These are phyloP conservation scores for Plusia festucae DNA, from an alignment of 2,888 invertebrate species.

Conservation along the genomic window DNA sequence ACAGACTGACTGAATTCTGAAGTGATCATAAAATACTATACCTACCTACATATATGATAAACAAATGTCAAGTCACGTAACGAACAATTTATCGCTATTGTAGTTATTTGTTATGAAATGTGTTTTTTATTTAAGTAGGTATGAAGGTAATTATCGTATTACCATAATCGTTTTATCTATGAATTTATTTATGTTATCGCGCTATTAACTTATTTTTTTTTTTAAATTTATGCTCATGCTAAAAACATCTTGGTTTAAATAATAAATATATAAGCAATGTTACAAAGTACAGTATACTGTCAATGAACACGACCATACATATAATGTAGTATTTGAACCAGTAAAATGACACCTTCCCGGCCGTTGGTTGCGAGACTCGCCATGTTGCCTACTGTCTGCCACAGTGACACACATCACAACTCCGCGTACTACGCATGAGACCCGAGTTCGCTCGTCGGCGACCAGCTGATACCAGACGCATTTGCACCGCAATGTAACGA, in stretches of 20 bases:
- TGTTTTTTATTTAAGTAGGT: not conserved
- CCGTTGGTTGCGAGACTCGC: no score
- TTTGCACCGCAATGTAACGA: no score
- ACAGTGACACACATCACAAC: no score
- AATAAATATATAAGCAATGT: no score
- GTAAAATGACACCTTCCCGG: no score
- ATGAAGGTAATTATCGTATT: constrained; percentile 2
- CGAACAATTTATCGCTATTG: not conserved
- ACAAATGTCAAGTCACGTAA: not conserved
- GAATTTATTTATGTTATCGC: not conserved
- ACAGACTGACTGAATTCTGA: not conserved
- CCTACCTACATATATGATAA: not conserved
- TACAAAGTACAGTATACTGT: no score
- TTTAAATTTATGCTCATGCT: not conserved
- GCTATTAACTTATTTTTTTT: not conserved
- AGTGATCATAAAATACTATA: not conserved
- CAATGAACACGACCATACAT: no score
- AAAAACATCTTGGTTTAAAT: not conserved
- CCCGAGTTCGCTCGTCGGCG: no score
- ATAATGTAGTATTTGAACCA: no score
- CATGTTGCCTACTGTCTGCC: no score
- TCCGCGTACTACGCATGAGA: no score
- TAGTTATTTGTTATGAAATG: constrained; percentile 1
- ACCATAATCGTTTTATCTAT: not conserved
- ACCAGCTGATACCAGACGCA: no score